Conservation (phyloP, 2,888 invertebrate species). For the Atrina japonica region DNA sequence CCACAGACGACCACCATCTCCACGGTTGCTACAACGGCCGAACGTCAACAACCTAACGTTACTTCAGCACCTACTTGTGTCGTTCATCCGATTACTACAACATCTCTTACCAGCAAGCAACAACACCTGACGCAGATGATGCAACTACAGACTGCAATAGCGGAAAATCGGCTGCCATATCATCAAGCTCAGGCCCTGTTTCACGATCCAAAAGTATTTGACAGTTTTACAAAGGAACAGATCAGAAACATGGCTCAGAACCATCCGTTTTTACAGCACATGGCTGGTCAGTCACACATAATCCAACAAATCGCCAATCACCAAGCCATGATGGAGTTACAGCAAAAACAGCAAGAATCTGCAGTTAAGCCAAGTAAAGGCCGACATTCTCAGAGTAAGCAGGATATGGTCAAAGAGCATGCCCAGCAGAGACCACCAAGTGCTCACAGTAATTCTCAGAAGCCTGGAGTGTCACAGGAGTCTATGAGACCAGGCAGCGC, state of each 20-base stretch:
- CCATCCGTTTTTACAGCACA: conserved; percentile 19
- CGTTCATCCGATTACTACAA: conserved; percentile 45
- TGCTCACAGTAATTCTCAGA: conserved; percentile 47
- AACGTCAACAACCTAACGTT: conserved; percentile 19
- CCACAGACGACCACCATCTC: neutral
- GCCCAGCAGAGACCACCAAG: conserved; percentile 48
- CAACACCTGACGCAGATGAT: conserved; percentile 37
- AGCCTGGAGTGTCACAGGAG: too few relatives aligned
- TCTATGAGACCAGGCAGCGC: conserved; percentile 18
- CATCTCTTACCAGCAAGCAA: conserved; percentile 28
- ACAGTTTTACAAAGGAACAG: conserved; percentile 25
- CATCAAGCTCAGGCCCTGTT: neutral
- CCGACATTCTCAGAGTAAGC: conserved; percentile 12
- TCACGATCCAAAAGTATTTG: conserved; percentile 10
- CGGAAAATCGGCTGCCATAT: conserved; percentile 28
- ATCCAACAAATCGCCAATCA: conserved; percentile 59
- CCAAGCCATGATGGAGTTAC: conserved; percentile 36
- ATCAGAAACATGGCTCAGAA: neutral
- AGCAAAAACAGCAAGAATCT: conserved; percentile 22
- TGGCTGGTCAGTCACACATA: conserved; percentile 12
- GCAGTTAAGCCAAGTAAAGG: conserved; percentile 3
- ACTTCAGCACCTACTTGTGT: conserved; percentile 44
- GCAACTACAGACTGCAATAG: conserved; percentile 67
- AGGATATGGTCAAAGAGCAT: conserved; percentile 6
- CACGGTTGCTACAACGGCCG: neutral